Conservation (phyloP, 2,113 vertebrate species). For the Platycercus adscitus region DNA sequence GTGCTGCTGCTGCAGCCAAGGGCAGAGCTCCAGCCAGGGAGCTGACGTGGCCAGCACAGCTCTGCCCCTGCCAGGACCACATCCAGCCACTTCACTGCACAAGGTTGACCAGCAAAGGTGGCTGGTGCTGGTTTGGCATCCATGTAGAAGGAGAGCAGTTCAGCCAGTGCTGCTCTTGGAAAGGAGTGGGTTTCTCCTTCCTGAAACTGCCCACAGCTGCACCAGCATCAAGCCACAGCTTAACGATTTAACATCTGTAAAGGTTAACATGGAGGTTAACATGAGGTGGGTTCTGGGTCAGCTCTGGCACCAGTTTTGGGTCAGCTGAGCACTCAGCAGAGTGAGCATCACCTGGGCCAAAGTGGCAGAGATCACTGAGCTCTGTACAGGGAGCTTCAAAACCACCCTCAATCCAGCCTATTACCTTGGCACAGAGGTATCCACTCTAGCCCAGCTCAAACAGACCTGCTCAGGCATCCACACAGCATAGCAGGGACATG, state of each 20-base stretch:
- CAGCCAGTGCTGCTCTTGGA: not conserved
- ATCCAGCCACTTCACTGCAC: not conserved
- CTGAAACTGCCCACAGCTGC: not conserved
- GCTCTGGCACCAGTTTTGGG: not conserved
- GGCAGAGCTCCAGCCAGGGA: not conserved
- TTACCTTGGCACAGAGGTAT: not conserved
- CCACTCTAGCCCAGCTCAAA: not conserved
- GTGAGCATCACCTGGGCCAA: not conserved
- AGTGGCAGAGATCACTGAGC: not conserved
- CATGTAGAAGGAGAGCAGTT: not conserved
- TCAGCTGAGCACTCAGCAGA: not conserved
- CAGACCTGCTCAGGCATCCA: not conserved
- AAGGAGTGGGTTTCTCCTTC: not conserved
- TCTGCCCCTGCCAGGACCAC: not conserved
- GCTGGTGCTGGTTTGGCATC: not conserved
- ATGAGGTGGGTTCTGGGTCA: not conserved
- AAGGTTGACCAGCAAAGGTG: fast-evolving
- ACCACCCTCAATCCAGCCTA: not conserved
- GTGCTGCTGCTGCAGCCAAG: fast-evolving
- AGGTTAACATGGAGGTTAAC: not conserved
- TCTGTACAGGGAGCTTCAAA: not conserved
- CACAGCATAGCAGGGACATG: not conserved
- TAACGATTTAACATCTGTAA: not conserved
- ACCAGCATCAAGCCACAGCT: not conserved
- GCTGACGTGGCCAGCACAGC: fast-evolving